Evolutionary conservation across 2,797 vertebrate species (phyloP).

Genomic region (Rhinogobio ventralis): DNA sequence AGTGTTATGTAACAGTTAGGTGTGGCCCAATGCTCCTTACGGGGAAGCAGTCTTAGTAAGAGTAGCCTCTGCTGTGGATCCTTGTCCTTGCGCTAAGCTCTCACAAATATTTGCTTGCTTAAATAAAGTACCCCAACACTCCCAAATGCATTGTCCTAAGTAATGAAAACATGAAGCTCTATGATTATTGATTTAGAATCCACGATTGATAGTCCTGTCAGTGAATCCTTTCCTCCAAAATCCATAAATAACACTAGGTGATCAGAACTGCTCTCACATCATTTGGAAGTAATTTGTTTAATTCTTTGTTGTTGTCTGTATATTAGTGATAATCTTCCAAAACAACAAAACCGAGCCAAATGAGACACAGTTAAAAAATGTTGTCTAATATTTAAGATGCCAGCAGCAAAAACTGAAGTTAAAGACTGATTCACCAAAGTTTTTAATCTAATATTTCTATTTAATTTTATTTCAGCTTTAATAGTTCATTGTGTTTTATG

Average conservation of each 20-base stretch:
- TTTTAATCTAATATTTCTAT: background rate
- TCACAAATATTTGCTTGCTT: slow-evolving; percentile 35
- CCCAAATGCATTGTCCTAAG: background rate
- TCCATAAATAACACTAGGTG: background rate
- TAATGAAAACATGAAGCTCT: background rate
- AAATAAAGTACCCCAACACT: background rate
- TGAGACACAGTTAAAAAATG: no score
- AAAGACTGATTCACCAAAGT: background rate
- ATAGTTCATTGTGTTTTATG: background rate
- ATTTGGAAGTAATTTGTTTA: background rate
- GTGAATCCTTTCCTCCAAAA: background rate
- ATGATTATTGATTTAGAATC: slow-evolving; percentile 1
- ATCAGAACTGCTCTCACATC: background rate
- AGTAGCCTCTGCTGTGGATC: background rate
- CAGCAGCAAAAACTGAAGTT: background rate
- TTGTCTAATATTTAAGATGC: background rate
- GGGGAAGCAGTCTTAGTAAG: background rate
- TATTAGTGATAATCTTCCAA: background rate
- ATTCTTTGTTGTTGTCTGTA: background rate
- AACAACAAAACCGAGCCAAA: background rate
- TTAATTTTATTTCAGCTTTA: background rate
- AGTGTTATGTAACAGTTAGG: slow-evolving; percentile 9
- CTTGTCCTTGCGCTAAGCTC: slow-evolving; percentile 1
- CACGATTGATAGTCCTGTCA: background rate
- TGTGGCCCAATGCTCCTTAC: background rate